Conservation (phyloP, 2,797 vertebrate species). For the Chanos chanos region DNA sequence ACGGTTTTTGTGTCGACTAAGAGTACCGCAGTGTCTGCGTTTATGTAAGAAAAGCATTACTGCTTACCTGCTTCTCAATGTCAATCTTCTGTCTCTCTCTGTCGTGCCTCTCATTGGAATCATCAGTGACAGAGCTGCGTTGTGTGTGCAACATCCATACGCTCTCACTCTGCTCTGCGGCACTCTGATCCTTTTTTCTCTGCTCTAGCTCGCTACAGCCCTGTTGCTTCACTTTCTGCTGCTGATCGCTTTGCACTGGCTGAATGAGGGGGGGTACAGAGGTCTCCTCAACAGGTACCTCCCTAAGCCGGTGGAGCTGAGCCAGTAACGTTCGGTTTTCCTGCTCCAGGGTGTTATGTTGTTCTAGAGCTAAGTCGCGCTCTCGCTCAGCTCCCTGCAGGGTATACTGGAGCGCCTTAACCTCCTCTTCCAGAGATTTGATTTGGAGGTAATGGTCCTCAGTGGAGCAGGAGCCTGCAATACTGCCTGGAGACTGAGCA, state of each 20-base stretch:
- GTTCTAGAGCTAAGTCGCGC: not conserved
- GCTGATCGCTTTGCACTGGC: conserved; percentile 54
- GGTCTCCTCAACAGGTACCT: conserved; percentile 54
- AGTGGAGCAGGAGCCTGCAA: conserved; percentile 34
- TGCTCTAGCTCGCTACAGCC: conserved; percentile 64
- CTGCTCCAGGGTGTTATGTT: conserved; percentile 28
- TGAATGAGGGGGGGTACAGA: conserved; percentile 20
- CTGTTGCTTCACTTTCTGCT: conserved; percentile 51
- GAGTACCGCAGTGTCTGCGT: no score
- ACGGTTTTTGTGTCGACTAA: no score
- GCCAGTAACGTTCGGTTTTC: not conserved
- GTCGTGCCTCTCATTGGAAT: no score
- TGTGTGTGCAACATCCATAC: no score
- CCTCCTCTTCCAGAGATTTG: conserved; percentile 55
- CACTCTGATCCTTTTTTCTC: conserved; percentile 56
- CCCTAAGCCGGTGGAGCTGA: no score
- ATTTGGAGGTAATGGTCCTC: conserved; percentile 58
- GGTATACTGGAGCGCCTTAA: conserved; percentile 40
- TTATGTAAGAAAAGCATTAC: no score
- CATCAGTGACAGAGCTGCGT: no score
- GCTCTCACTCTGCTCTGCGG: conserved; percentile 64
- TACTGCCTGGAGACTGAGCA: no score
- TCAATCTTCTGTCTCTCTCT: no score
- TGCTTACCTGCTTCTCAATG: no score
- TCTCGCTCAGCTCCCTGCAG: not conserved